phyloP scores from a whole-genome alignment of 2,888 invertebrate species.

The Netelia inedita region DNA sequence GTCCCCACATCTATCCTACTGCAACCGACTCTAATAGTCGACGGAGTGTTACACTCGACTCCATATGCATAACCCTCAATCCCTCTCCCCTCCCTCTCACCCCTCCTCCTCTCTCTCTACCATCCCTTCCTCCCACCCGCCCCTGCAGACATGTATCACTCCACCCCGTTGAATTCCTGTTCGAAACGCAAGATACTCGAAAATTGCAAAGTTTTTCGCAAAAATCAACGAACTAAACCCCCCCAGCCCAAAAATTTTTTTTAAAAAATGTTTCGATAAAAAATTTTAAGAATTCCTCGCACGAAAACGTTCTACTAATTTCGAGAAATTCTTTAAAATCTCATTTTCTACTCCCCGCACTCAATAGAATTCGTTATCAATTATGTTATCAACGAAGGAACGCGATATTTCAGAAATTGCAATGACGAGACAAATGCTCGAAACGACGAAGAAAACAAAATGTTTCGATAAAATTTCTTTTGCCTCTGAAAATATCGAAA shows the following conservation, averaged over 20 bases:
- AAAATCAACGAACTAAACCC: neutral
- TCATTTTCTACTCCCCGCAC: too few species aligned
- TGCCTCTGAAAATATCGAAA: too few species aligned
- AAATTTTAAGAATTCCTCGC: too few species aligned
- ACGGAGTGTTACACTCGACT: slow-evolving; percentile 69
- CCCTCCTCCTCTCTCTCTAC: neutral
- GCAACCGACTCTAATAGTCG: slow-evolving; percentile 69
- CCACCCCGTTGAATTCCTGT: slow-evolving; percentile 56
- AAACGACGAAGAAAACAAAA: neutral
- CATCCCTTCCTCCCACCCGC: slow-evolving; percentile 4
- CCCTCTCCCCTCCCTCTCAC: neutral
- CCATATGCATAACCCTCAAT: slow-evolving; percentile 64
- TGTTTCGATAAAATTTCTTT: neutral
- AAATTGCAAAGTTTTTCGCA: slow-evolving; percentile 19
- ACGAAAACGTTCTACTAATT: too few species aligned
- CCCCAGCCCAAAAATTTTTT: too few species aligned
- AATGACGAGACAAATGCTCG: neutral
- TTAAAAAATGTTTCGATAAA: too few species aligned
- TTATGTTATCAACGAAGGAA: neutral
- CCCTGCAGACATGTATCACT: slow-evolving; percentile 34
- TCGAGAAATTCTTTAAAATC: too few species aligned
- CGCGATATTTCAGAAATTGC: neutral
- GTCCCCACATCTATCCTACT: slow-evolving; percentile 55
- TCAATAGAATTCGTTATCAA: too few species aligned
- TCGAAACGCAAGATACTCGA: slow-evolving; percentile 56